Base-by-base conservation (phyloP, 2,888 invertebrate genomes). In the Zhuqinia jingwanae region DNA sequence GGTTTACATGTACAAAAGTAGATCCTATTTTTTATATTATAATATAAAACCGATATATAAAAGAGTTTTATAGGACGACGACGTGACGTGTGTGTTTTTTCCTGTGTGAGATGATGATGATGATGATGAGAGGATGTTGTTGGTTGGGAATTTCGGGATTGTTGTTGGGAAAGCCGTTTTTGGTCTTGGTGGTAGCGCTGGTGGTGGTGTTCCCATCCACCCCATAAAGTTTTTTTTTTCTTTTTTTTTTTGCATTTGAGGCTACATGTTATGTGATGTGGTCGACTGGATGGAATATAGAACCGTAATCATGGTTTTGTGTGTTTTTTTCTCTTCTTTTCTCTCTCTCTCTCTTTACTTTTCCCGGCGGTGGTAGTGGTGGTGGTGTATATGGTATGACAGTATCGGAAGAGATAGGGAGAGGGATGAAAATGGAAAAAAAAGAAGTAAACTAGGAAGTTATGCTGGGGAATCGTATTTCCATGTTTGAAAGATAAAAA, bases 301-400 rank as follows among this genome's bases (percentile, higher is more conserved):
- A 86, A 86, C 86, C 81, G 86, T 86, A 86, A 86, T 86, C 86
- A 86, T 86, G 86, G 86, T 86, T 85, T 80, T 86, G 76, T 85
- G 79, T 85, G 78, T 79, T 77, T 76, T 68, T 73, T 79, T 13
- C 13, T 70, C 30, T 63, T 27, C 27, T 30, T 68, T 68, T 58
- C 76, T 63, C 36, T 77, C 63, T 50, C 65, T 79, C 47, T 42
- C 45, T 73, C 63, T 60, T 36, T 76, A 56, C 76, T 76, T 76
- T 76, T 36, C 56, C 56, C 30, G 58, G n/a, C n/a, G n/a, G n/a
- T n/a, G n/a, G n/a, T n/a, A n/a, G n/a, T n/a, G n/a, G n/a, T n/a
- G n/a, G n/a, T n/a, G n/a, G n/a, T n/a, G n/a, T n/a, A n/a, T n/a
- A n/a, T n/a, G n/a, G n/a, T n/a, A n/a, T n/a, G n/a, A n/a, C n/a